These are phyloP conservation scores for Pseudochirops corinnae DNA, from an alignment of 2,797 vertebrate species.

Conservation along the genomic window DNA sequence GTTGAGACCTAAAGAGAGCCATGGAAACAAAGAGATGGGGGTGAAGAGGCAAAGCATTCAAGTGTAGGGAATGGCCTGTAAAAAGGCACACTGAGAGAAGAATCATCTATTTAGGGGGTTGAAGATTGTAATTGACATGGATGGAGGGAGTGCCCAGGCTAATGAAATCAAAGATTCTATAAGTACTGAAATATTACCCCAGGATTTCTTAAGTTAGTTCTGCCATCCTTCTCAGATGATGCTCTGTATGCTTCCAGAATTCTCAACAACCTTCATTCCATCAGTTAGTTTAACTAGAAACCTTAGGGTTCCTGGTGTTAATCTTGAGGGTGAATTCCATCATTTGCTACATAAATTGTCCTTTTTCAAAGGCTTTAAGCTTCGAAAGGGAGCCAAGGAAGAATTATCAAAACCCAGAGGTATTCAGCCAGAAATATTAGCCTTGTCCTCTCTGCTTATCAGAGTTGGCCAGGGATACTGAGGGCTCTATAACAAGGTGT, in stretches of 20 bases:
- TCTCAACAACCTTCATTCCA: accelerated
- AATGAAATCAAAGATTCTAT: too few species aligned
- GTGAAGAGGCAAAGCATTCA: neutral
- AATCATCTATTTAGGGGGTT: neutral
- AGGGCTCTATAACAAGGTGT: accelerated
- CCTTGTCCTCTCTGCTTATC: accelerated
- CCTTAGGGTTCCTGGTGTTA: accelerated
- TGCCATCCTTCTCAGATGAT: accelerated
- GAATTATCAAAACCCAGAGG: accelerated
- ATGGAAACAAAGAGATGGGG: neutral
- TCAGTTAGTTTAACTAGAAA: accelerated
- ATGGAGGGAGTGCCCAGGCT: accelerated
- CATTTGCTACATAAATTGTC: accelerated
- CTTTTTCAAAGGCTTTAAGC: accelerated
- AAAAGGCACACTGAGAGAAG: neutral
- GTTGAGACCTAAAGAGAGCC: neutral
- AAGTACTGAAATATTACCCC: neutral
- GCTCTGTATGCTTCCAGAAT: accelerated
- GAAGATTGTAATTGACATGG: neutral
- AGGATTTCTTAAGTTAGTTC: neutral
- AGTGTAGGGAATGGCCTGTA: neutral
- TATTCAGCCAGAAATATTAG: neutral
- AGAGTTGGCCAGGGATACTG: accelerated
- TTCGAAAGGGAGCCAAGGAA: accelerated
- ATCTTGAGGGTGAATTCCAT: neutral